Evolutionary conservation across 2,888 invertebrate genomes (phyloP), one percentile per base, ranked within the genome.

Genomic region (Lithosia quadra): DNA sequence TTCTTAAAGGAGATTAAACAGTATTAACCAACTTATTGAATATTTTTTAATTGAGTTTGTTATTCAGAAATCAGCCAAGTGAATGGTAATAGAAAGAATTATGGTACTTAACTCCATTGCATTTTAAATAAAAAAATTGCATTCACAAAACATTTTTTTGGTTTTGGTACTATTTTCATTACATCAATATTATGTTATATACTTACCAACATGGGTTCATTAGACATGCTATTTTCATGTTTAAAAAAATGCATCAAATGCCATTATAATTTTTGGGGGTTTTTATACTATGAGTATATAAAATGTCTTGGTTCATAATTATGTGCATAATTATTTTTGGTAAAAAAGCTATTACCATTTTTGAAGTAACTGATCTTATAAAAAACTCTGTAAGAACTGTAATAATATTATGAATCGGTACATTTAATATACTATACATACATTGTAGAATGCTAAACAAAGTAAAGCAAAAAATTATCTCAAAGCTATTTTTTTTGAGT

Each of bases 361-460:
- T 49, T 7, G 49, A 8, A 49, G 49, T 49, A 49, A n/a, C n/a
- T 49, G n/a, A 49, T 7, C 2, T n/a, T 49, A 49, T 49, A 49
- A 49, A 49, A 49, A 49, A 18, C 43, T 43, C 10, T 18, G n/a
- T 43, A 15, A 43, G 18, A 43, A 43, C 8, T 43, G 43, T 1
- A 21, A 21, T 21, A 34, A 10, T 70, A 71, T 68, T 68, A 69
- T 73, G 69, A 67, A 76, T 55, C 71, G 68, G 56, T 59, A 68
- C 63, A 64, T 57, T 65, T 57, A 57, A 63, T 22, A 34, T 65
- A 10, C 61, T 49, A 49, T 8, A n/a, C n/a, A 63, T 58, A 76
- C 73, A 71, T 70, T 59, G 73, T 76, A 64, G 18, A 59, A 73
- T 78, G 81, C 66, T 43, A 68, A 71, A 68, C 63, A 65, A 65